Evolutionary conservation across 2,113 vertebrate species (phyloP).

Genomic region (Petrocephalus microphthalmus): DNA sequence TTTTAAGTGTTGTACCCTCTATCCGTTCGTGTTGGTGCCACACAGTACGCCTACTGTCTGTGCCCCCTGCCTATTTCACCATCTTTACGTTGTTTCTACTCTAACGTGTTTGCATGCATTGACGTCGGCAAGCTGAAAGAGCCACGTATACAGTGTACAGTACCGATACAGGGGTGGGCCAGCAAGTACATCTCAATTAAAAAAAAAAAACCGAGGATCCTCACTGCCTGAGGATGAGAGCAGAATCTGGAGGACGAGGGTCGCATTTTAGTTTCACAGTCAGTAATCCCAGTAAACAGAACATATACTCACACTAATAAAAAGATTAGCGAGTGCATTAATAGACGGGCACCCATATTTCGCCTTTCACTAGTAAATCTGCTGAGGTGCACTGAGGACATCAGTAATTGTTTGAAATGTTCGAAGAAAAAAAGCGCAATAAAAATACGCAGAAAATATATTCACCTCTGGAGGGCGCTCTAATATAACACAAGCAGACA

Average conservation of each 20-base stretch:
- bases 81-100: background rate
- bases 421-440: background rate
- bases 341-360: background rate
- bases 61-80: background rate
- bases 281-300: background rate
- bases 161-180: background rate
- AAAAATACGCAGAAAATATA: background rate
- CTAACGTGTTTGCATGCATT: background rate
- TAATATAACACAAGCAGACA: slow-evolving; percentile 30
- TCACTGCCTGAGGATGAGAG: background rate
- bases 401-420: background rate
- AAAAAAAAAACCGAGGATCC: background rate
- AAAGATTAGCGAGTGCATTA: background rate
- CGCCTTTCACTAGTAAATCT: background rate
- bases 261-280: background rate
- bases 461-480: slow-evolving; percentile 50
- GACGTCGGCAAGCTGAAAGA: background rate
- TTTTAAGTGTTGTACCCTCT: background rate
- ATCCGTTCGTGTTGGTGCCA: background rate
- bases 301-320: background rate
- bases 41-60: background rate
- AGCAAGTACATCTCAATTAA: background rate
- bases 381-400: background rate
- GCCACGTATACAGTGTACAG: background rate
- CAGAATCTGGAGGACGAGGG: background rate